Base-by-base conservation (phyloP, 2,888 invertebrate genomes). In the Zelleria hepariella region DNA sequence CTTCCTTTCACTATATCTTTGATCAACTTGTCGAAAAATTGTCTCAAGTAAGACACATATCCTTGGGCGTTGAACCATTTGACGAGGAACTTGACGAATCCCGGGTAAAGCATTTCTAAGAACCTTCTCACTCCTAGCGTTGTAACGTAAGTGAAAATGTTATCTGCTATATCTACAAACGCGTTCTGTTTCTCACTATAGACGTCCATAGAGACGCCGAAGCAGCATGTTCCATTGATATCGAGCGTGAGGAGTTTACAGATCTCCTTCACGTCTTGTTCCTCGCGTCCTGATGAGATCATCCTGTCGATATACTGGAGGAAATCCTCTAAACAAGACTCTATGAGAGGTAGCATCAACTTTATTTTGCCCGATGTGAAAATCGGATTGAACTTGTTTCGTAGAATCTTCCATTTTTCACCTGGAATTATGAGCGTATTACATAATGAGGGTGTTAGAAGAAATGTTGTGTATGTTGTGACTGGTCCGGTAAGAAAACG, bases 21-120 rank as follows among this genome's bases (percentile, higher is more conserved):
- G 0, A 68, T 63, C 0, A 68, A 58, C n/a, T 60, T 55, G n/a
- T 62, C 42, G 48, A 65, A 64, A 63, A 63, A 42, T 23, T 26
- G 7, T 8, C 47, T 15, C 52, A 5, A 23, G 1, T 20, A 7
- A 47, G 10, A 48, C 57, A 42, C 7, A 23, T 21, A 5, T 6
- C 52, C 7, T 20, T 23, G 20, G 20, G 6, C 6, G 6, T 18
- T 49, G 18, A 27, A 27, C 27, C 27, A 49, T 24, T 27, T 57
- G 2, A 24, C 47, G 6, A n/a, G 23, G 18, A 58, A 51, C 1
- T 23, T 8, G 18, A 27, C 26, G 23, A 59, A 51, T 23, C 57
- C 59, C n/a, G 61, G 61, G 18, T 58, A 21, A n/a, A 61, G n/a
- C 1, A 58, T 10, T 32, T 57, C 47, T 2, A 57, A 18, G 0